Conservation (phyloP, 2,797 vertebrate genomes). For the Typhlichthys subterraneus region DNA sequence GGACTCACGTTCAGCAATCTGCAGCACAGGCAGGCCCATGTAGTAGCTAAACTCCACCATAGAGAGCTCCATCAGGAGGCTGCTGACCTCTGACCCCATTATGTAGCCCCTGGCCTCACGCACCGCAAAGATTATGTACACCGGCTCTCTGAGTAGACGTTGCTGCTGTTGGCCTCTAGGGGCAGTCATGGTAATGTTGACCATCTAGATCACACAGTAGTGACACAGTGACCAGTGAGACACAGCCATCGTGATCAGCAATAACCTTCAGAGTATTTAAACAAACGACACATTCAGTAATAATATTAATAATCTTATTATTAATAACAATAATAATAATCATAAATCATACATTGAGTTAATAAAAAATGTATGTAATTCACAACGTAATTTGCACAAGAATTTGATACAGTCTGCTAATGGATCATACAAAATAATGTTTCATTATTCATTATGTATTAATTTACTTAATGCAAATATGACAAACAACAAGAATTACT, state of each 20-base stretch:
- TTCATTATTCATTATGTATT: slow-evolving; percentile 8
- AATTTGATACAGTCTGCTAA: no score
- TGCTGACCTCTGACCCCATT: slow-evolving; percentile 88
- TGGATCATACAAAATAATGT: no score
- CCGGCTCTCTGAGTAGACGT: slow-evolving; percentile 76
- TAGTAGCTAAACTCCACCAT: slow-evolving; percentile 98
- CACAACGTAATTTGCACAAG: no score
- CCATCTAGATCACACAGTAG: slow-evolving; percentile 72
- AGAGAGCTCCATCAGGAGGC: slow-evolving; percentile 85
- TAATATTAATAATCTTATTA: no score
- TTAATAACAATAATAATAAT: slow-evolving; percentile 1
- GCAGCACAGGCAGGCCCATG: slow-evolving; percentile 92
- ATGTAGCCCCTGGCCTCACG: slow-evolving; percentile 77
- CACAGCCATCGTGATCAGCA: not conserved
- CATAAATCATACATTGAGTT: not conserved
- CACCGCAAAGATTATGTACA: slow-evolving; percentile 88
- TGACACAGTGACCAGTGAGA: slow-evolving; percentile 28
- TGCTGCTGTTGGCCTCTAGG: slow-evolving; percentile 61
- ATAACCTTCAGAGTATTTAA: no score
- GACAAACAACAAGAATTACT: not conserved
- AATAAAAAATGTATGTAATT: slow-evolving; percentile 12
- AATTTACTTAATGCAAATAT: slow-evolving; percentile 1
- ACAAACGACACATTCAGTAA: no score
- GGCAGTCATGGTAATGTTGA: slow-evolving; percentile 85
- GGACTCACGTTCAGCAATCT: slow-evolving; percentile 95